Percentiles rank a stretch among this genome's conserved stretches.
phyloP scores from a whole-genome alignment of 92 coral and sea anemone species.

The Zoanthus gigantus region DNA sequence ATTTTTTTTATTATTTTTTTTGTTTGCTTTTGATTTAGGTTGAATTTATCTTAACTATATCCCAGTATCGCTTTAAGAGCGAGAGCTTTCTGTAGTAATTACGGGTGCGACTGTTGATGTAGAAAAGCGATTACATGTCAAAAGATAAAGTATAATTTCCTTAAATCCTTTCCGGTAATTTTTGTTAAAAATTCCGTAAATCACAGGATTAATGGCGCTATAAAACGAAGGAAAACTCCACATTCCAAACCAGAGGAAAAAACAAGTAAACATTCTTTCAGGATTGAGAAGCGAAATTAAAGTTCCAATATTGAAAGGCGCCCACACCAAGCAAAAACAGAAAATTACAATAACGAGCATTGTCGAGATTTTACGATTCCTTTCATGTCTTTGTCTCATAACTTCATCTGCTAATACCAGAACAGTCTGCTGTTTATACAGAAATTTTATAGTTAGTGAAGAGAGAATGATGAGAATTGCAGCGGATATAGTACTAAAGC shows the following conservation, averaged over 20 bases:
- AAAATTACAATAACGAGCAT: neutral
- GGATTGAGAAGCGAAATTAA: neutral
- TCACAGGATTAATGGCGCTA: neutral
- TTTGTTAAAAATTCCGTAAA: neutral
- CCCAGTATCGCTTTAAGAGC: too few relatives aligned
- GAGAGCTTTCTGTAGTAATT: too few relatives aligned
- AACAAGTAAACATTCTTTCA: neutral
- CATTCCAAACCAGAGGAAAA: slow-evolving; percentile 8
- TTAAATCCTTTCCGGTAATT: neutral
- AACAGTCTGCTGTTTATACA: neutral
- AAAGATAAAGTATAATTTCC: neutral
- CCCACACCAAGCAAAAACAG: neutral
- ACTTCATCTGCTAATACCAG: neutral
- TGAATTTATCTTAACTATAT: too few relatives aligned
- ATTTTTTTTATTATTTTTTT: too few relatives aligned
- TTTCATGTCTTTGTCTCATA: neutral
- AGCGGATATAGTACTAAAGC: neutral
- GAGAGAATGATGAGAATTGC: neutral
- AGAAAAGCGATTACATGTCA: neutral
- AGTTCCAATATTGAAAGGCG: neutral
- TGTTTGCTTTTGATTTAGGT: too few relatives aligned
- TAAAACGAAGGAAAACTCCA: neutral
- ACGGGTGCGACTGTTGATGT: too few relatives aligned
- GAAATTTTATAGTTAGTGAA: neutral
- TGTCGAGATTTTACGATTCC: neutral